Evolutionary conservation across 2,888 invertebrate species (phyloP).

Genomic region (Eilema depressum): DNA sequence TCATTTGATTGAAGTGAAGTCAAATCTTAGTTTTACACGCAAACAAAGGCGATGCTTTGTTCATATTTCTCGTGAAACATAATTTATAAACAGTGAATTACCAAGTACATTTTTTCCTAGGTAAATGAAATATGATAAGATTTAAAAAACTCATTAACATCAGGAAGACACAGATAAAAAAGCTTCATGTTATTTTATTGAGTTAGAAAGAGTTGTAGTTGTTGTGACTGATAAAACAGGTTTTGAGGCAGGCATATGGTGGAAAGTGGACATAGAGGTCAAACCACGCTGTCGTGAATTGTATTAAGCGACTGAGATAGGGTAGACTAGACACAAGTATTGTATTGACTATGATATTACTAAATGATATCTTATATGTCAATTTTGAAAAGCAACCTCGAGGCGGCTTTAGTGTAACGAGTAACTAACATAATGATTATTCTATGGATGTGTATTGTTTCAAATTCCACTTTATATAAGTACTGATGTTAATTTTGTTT

Average conservation of each 20-base stretch:
- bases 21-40: background rate
- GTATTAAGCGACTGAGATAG: conserved; percentile 34
- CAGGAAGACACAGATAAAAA: conserved; percentile 40
- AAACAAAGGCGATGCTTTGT: background rate
- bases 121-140: background rate
- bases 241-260: conserved; percentile 68
- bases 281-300: conserved; percentile 34
- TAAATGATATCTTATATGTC: too few relatives aligned
- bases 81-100: conserved; percentile 5
- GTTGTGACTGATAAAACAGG: conserved; percentile 58
- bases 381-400: too few relatives aligned
- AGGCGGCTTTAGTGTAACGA: too few relatives aligned
- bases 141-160: conserved; percentile 32
- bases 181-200: conserved; percentile 35
- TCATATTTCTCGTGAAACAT: background rate
- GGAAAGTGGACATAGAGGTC: conserved; percentile 68
- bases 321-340: too few relatives aligned
- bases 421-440: too few relatives aligned
- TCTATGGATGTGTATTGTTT: too few relatives aligned
- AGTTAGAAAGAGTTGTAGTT: conserved; percentile 43
- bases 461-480: too few relatives aligned
- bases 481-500: too few relatives aligned
- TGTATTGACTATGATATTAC: background rate
- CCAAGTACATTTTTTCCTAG: background rate
- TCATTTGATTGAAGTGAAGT: background rate